phyloP scores from a whole-genome alignment of 2,888 invertebrate species.

The Nymphalis polychloros region DNA sequence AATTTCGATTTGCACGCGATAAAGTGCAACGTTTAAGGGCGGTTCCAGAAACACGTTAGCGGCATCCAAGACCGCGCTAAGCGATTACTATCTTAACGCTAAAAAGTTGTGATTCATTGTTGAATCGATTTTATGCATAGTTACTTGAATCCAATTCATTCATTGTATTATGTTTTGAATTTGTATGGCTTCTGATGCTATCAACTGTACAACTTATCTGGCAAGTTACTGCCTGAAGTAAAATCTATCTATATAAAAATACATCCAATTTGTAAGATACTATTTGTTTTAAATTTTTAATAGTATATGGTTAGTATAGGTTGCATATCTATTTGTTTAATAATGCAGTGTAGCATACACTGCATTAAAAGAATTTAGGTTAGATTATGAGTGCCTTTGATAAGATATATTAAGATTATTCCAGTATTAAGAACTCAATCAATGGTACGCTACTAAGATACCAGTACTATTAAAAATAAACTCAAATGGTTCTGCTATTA shows the following conservation, averaged over 20 bases:
- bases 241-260: neutral
- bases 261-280: neutral
- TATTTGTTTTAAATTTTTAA: too few species aligned
- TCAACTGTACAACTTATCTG: slow-evolving; percentile 31
- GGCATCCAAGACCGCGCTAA: slow-evolving; percentile 30
- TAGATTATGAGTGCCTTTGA: too few species aligned
- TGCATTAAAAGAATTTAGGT: neutral
- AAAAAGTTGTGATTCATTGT: slow-evolving; percentile 36
- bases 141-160: slow-evolving; percentile 21
- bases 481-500: too few species aligned
- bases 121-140: slow-evolving; percentile 31
- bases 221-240: neutral
- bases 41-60: slow-evolving; percentile 44
- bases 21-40: slow-evolving; percentile 36
- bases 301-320: too few species aligned
- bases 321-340: too few species aligned
- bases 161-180: slow-evolving; percentile 29
- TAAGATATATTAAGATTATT: too few species aligned
- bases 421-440: too few species aligned
- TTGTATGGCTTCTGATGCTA: slow-evolving; percentile 30
- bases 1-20: neutral
- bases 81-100: slow-evolving; percentile 23
- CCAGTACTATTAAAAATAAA: too few species aligned
- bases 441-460: too few species aligned
- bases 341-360: too few species aligned